Evolutionary conservation across 2,888 invertebrate genomes (phyloP), one percentile per base, ranked within the genome.

Genomic region (Acrocera orbiculus): DNA sequence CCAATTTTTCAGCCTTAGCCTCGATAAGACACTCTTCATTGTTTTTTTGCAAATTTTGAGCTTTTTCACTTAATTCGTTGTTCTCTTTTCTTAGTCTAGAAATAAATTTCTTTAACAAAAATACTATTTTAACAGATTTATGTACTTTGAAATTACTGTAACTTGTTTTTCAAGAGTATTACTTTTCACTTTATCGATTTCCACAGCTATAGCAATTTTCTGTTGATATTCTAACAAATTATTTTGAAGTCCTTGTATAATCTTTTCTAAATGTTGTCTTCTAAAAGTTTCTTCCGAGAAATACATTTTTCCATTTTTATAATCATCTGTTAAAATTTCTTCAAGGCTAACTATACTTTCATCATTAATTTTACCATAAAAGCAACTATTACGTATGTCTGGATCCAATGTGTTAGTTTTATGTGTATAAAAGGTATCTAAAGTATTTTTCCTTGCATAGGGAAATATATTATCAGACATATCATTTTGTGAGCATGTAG

Each of bases 181-280:
- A 46, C 82, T 82, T 50, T 85, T 85, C 1, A 74, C 67, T 35
- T 71, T 68, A 53, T 85, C 83, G 1, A 83, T 76, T 53, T 73
- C 70, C 5, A 82, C 54, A 1, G 83, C 83, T 1, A 83, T 80
- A 0, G 82, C 77, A 17, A 85, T 53, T 46, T 76, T 76, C 51
- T 85, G 79, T 51, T 83, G 79, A 44, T 78, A 73, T 44, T 83
- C 81, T 16, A 83, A 57, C 31, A 77, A 57, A 43, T 73, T 73
- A 44, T 69, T 69, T 51, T 85, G 83, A 2, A 83, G 56, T 32
- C 75, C 69, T 47, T 76, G 74, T 32, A 85, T 80, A 45, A 77
- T 63, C 38, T 72, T 66, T 57, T 85, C 85, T 47, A 60, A 54
- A 62, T 81, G 82, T 64, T 80, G 74, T 48, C 85, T 64, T 38